Conservation (phyloP, 2,888 invertebrate genomes). For the Dioctria linearis region DNA sequence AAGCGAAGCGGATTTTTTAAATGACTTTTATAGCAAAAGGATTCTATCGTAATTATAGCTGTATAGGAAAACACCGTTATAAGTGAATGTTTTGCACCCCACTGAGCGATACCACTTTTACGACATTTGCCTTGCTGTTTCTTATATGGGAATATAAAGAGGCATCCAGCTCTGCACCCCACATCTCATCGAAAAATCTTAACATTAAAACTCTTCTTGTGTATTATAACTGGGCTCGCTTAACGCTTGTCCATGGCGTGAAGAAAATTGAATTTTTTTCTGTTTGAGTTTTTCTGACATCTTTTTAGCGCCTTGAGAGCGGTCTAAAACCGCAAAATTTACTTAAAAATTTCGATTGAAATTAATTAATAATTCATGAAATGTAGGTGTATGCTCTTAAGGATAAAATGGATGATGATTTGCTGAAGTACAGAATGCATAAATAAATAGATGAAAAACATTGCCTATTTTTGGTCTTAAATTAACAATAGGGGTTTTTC, state of each 20-base stretch:
- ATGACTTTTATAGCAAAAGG: neutral
- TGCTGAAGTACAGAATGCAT: too few species aligned
- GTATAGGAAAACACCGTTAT: neutral
- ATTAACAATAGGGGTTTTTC: too few species aligned
- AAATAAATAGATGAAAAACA: too few species aligned
- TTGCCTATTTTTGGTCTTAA: too few species aligned
- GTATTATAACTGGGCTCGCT: neutral
- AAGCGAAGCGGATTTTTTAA: neutral
- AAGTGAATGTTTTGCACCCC: conserved; percentile 26
- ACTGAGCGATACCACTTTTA: conserved; percentile 28
- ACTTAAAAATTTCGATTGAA: neutral
- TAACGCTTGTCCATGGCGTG: neutral
- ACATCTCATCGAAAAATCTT: neutral
- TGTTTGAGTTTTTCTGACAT: neutral
- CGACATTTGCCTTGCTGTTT: conserved; percentile 32
- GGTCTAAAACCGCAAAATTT: neutral
- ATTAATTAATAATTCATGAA: neutral
- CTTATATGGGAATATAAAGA: conserved; percentile 36
- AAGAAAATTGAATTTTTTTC: conserved; percentile 2
- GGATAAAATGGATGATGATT: neutral
- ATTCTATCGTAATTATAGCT: neutral
- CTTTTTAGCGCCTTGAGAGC: neutral
- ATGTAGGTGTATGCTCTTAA: neutral
- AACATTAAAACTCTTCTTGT: neutral
- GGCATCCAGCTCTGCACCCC: neutral